phyloP scores from a whole-genome alignment of 2,888 invertebrate genomes.

The Tuberolachnus salignus region DNA sequence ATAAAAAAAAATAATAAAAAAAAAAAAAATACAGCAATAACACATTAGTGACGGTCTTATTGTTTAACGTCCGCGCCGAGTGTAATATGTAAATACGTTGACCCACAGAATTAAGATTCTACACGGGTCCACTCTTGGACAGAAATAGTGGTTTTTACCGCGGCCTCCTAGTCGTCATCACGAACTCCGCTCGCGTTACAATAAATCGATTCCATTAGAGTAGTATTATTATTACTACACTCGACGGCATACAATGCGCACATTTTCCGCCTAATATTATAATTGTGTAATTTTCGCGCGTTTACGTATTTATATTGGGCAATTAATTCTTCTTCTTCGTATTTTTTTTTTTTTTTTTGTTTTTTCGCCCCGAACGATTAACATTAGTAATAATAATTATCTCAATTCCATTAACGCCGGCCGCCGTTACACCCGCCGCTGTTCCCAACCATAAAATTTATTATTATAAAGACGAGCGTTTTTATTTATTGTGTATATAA shows the following conservation, averaged over 20 bases:
- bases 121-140: no score
- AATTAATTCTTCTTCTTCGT: no score
- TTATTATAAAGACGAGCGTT: no score
- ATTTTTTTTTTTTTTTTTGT: no score
- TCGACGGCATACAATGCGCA: no score
- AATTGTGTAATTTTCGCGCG: constrained; percentile 15
- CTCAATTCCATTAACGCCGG: neutral
- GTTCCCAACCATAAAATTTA: no score
- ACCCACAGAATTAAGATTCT: constrained; percentile 28
- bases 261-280: no score
- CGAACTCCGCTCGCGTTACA: constrained; percentile 24
- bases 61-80: constrained; percentile 34
- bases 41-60: constrained; percentile 39
- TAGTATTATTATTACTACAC: neutral
- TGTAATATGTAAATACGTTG: constrained; percentile 25
- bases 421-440: no score
- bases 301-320: neutral
- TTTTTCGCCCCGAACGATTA: constrained; percentile 17
- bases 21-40: constrained; percentile 32
- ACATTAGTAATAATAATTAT: no score
- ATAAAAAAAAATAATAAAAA: constrained; percentile 14
- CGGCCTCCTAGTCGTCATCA: constrained; percentile 43
- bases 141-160: constrained; percentile 35
- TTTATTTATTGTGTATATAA: no score
- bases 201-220: constrained; percentile 34